Conservation (phyloP, 1,140 invertebrate species). For the Lepidotrigona ventralis region DNA sequence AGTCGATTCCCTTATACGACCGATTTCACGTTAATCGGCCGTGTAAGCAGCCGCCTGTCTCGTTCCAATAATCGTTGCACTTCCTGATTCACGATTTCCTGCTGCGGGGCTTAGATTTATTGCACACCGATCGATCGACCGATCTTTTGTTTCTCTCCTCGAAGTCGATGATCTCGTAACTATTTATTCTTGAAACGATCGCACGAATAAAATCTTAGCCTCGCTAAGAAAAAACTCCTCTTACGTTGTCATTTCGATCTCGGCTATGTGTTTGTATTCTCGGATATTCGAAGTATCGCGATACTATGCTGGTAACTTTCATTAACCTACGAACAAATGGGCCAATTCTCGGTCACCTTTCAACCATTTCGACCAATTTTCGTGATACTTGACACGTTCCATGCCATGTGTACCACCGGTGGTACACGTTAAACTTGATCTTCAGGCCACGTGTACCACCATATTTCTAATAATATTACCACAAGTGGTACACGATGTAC, state of each 20-base stretch:
- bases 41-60: conserved; percentile 24
- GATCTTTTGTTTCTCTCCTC: conserved; percentile 6
- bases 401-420: no score
- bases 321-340: no score
- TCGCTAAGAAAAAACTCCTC: no score
- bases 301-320: no score
- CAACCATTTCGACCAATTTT: no score
- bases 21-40: conserved; percentile 23
- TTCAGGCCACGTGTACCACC: no score
- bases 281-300: no score
- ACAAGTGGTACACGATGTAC: no score
- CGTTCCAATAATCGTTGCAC: conserved; percentile 21
- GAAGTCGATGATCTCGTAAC: neutral
- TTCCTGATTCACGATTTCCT: conserved; percentile 34
- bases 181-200: neutral
- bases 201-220: neutral
- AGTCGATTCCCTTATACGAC: conserved; percentile 1
- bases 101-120: conserved; percentile 1
- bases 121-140: neutral
- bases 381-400: no score
- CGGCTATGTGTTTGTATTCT: neutral
- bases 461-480: no score
- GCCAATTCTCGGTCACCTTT: no score
- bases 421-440: no score
- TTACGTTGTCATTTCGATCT: neutral